Evolutionary conservation across 2,113 vertebrate species (phyloP).

Genomic region (Varanus komodoensis): DNA sequence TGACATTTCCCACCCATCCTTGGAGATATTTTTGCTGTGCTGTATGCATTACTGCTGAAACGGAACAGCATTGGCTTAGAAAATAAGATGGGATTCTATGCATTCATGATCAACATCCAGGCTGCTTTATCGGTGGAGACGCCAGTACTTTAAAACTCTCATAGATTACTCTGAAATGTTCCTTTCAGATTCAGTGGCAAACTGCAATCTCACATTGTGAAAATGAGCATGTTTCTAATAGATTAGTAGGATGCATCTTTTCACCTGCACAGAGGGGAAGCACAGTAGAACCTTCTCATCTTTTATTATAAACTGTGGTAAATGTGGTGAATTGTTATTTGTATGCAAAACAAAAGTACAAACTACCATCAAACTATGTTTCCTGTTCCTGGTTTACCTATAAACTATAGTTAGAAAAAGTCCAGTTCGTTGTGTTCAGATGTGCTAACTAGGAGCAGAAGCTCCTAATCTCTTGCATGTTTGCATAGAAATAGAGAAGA

Average conservation of each 20-base stretch:
- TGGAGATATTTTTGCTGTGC: background rate
- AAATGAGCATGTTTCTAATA: background rate
- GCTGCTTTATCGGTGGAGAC: background rate
- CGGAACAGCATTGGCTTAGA: background rate
- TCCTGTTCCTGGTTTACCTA: too few relatives aligned
- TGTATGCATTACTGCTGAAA: background rate
- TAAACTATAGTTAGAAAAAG: too few relatives aligned
- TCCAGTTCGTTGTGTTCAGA: background rate
- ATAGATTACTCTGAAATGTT: background rate
- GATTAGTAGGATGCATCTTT: too few relatives aligned
- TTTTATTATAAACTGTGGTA: background rate
- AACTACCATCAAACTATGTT: too few relatives aligned
- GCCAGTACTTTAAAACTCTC: background rate
- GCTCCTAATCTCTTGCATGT: background rate
- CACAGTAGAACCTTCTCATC: background rate
- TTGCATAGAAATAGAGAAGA: background rate
- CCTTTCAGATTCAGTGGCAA: background rate
- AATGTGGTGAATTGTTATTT: background rate
- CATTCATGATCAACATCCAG: background rate
- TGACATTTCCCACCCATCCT: background rate
- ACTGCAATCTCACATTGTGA: background rate
- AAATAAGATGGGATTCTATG: background rate
- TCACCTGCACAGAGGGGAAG: background rate
- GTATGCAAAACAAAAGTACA: background rate
- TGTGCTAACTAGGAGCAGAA: background rate